These are phyloP conservation scores for Vesta saturnalis DNA, from an alignment of 2,888 invertebrate genomes.

Conservation along the genomic window DNA sequence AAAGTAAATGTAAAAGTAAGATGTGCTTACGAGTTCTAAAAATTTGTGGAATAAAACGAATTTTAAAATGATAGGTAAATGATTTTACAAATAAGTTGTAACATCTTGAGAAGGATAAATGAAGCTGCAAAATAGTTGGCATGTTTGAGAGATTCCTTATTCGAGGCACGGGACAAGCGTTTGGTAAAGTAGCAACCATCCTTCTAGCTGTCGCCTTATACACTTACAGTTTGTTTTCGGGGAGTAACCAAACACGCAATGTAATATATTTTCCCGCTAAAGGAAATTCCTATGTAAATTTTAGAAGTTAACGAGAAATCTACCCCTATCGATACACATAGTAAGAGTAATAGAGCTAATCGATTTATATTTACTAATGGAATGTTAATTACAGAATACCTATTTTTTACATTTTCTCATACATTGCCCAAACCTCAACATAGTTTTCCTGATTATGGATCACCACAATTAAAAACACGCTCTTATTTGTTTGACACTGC, in stretches of 20 bases:
- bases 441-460: too few species aligned
- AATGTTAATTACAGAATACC: neutral
- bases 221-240: slow-evolving; percentile 40
- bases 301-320: slow-evolving; percentile 36
- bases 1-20: neutral
- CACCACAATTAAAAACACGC: too few species aligned
- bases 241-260: slow-evolving; percentile 35
- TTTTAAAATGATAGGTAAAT: slow-evolving; percentile 12
- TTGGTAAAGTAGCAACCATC: slow-evolving; percentile 46
- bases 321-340: slow-evolving; percentile 17
- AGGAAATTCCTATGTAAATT: slow-evolving; percentile 36
- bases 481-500: too few species aligned
- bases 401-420: neutral
- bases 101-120: slow-evolving; percentile 31
- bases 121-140: slow-evolving; percentile 47
- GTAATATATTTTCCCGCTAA: slow-evolving; percentile 35
- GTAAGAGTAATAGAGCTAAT: neutral
- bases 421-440: too few species aligned
- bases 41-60: neutral
- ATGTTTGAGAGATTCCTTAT: slow-evolving; percentile 49
- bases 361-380: neutral
- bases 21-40: neutral
- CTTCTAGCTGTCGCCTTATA: slow-evolving; percentile 46
- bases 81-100: slow-evolving; percentile 26
- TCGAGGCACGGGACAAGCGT: slow-evolving; percentile 47